Evolutionary conservation across 2,797 vertebrate genomes (phyloP), one percentile per base, ranked within the genome.

Genomic region (Enteromius fasciolatus): DNA sequence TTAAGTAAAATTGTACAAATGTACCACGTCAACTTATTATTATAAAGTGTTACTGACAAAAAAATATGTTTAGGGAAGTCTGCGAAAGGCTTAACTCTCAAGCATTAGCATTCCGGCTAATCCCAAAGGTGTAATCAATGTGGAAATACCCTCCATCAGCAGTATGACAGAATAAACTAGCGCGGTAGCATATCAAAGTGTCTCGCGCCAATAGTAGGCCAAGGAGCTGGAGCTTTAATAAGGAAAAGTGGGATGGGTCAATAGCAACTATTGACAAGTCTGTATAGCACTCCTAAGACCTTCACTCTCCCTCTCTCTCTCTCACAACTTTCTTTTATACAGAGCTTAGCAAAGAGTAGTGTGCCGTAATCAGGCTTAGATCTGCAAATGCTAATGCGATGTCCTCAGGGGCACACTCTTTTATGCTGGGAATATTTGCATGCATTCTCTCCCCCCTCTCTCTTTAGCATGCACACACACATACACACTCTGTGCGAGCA

Each of bases 221-320:
- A 41, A 84, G 86, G 88, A 94, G 91, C 86, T 87, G 85, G 89
- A 93, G 90, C 89, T 83, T 90, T 93, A 92, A 94, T 94, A 92
- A 95, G 95, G 94, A 94, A 94, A 93, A 94, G 88, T 86, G 89
- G 86, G 87, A 91, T 90, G 85, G 92, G 89, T 95, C 93, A 94
- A 95, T 95, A 93, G 72, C 72, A 77, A 67, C 66, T 86, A 86
- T 84, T 75, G 83, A 86, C 76, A 73, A 73, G 68, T 36, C 74
- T 82, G 78, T 28, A 41, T 48, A 78, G 78, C 64, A 70, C 83
- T 78, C 64, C 82, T 50, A 82, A 78, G 69, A 83, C 63, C 82
- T 81, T 75, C 73, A 48, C 50, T 33, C 44, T 25, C 28, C n/a
- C 18, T 81, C 41, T 81, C 41, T 81, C 50, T 57, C 54, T 73